phyloP scores from a whole-genome alignment of 2,888 invertebrate genomes.

The Oscheius sp. region DNA sequence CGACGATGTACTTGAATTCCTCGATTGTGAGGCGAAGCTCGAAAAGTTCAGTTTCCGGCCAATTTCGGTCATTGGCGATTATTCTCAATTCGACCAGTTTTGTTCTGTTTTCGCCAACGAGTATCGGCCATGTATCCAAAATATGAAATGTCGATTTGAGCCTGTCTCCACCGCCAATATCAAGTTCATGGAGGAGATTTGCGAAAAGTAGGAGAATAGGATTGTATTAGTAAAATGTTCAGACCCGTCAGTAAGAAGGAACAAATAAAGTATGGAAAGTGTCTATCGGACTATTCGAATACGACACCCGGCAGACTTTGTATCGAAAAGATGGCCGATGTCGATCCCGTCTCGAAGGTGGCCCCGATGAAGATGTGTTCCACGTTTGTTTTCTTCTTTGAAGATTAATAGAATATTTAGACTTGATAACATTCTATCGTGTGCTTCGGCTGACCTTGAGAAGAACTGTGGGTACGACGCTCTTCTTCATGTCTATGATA shows the following conservation, averaged over 20 bases:
- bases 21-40: slow-evolving; percentile 60
- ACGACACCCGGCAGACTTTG: slow-evolving; percentile 52
- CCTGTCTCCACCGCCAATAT: slow-evolving; percentile 54
- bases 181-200: slow-evolving; percentile 54
- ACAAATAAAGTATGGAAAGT: slow-evolving; percentile 45
- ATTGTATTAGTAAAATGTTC: background rate
- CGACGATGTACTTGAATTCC: slow-evolving; percentile 55
- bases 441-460: slow-evolving; percentile 49
- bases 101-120: slow-evolving; percentile 50
- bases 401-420: slow-evolving; percentile 31
- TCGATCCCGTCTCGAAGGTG: slow-evolving; percentile 55
- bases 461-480: slow-evolving; percentile 63
- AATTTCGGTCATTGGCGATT: slow-evolving; percentile 59
- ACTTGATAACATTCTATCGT: slow-evolving; percentile 53
- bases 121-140: slow-evolving; percentile 60
- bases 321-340: slow-evolving; percentile 52
- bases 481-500: slow-evolving; percentile 63
- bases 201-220: slow-evolving; percentile 34
- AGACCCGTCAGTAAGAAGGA: slow-evolving; percentile 44
- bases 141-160: slow-evolving; percentile 55
- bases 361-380: slow-evolving; percentile 56
- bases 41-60: slow-evolving; percentile 64
- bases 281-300: slow-evolving; percentile 50
- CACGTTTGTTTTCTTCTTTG: slow-evolving; percentile 36
- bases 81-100: slow-evolving; percentile 59